phyloP scores from a whole-genome alignment of 2,888 invertebrate genomes.

The Oscheius onirici region DNA sequence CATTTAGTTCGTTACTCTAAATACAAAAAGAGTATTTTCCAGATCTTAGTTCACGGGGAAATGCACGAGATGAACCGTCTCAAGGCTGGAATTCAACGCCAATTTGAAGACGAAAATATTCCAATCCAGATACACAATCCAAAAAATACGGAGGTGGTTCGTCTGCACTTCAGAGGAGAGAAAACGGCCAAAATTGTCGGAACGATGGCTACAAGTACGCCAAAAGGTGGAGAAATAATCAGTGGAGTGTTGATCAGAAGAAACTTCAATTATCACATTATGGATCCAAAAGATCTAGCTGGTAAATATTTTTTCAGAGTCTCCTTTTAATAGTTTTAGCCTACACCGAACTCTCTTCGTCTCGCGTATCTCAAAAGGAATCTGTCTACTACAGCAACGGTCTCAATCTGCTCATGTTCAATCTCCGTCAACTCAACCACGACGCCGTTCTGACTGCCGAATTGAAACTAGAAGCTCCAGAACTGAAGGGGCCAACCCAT shows the following conservation, averaged over 20 bases:
- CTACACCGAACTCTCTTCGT: slow-evolving; percentile 94
- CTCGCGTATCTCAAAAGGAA: slow-evolving; percentile 89
- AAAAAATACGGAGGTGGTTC: slow-evolving; percentile 90
- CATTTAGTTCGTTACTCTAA: slow-evolving; percentile 80
- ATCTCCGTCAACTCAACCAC: slow-evolving; percentile 70
- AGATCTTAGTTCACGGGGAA: slow-evolving; percentile 95
- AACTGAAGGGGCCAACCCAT: slow-evolving; percentile 47
- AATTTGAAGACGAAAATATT: slow-evolving; percentile 83
- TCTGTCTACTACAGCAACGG: slow-evolving; percentile 87
- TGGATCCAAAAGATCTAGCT: slow-evolving; percentile 86
- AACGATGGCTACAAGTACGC: slow-evolving; percentile 84
- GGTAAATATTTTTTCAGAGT: slow-evolving; percentile 33
- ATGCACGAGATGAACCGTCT: slow-evolving; percentile 97
- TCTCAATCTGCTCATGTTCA: slow-evolving; percentile 75
- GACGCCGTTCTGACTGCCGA: slow-evolving; percentile 49
- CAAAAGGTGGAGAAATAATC: slow-evolving; percentile 82
- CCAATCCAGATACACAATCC: slow-evolving; percentile 85
- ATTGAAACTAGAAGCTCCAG: slow-evolving; percentile 37
- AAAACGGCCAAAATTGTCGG: slow-evolving; percentile 99
- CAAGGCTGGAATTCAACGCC: slow-evolving; percentile 90
- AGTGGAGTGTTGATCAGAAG: slow-evolving; percentile 94
- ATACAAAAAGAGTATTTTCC: slow-evolving; percentile 29
- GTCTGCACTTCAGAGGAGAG: slow-evolving; percentile 93
- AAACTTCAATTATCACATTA: slow-evolving; percentile 95
- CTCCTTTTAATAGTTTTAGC: slow-evolving; percentile 76